Conservation (phyloP, 2,797 vertebrate species). For the Stomatorhinus walkeri region DNA sequence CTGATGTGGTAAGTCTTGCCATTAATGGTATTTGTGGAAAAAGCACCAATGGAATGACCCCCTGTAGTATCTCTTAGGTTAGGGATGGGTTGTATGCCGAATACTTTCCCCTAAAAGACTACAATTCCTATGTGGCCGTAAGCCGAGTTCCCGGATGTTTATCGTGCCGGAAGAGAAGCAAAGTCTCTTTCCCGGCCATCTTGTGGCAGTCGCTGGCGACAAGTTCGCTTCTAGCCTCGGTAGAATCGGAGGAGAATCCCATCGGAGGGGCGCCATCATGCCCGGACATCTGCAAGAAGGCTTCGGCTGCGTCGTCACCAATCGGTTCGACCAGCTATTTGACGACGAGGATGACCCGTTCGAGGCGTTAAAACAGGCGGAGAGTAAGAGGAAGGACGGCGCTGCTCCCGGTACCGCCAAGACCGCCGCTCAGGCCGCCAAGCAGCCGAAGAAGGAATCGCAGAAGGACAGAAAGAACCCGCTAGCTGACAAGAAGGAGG, state of each 20-base stretch:
- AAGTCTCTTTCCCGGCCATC: conserved; percentile 90
- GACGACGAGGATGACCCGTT: conserved; percentile 95
- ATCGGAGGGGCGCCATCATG: conserved; percentile 97
- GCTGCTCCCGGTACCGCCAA: conserved; percentile 72
- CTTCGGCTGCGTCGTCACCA: conserved; percentile 93
- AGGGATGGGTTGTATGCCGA: not conserved
- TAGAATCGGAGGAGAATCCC: conserved; percentile 96
- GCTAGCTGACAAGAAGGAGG: conserved; percentile 75
- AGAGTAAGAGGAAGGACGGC: conserved; percentile 83
- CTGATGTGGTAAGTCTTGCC: not conserved
- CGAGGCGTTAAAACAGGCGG: conserved; percentile 84
- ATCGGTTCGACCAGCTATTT: conserved; percentile 96
- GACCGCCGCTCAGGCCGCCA: conserved; percentile 73
- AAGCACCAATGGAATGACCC: not conserved
- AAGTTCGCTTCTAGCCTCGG: conserved; percentile 81
- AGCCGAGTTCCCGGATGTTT: conserved; percentile 77
- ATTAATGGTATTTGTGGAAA: not conserved
- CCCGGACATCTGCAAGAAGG: conserved; percentile 98
- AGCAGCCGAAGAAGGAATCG: conserved; percentile 83
- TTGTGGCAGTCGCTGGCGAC: conserved; percentile 88
- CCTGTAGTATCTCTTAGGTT: not conserved
- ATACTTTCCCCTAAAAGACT: conserved; percentile 45
- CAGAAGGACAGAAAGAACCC: conserved; percentile 87
- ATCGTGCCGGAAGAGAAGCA: conserved; percentile 93
- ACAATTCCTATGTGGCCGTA: conserved; percentile 61